These are phyloP conservation scores for Trichonephila clavata DNA, from an alignment of 1,140 invertebrate species.

Conservation along the genomic window DNA sequence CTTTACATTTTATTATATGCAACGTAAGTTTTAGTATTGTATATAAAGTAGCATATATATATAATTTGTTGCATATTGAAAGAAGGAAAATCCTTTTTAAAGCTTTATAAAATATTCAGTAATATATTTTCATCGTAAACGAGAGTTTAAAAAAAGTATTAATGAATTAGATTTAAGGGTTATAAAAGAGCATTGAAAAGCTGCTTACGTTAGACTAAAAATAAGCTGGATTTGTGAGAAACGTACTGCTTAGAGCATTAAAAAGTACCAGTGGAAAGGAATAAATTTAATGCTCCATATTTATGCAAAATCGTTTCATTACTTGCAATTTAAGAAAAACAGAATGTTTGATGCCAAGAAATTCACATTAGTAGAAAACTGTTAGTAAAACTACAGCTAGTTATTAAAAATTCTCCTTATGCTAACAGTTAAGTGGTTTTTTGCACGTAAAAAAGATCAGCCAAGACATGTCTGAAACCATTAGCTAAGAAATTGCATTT, in stretches of 20 bases:
- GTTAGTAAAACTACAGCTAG: not conserved
- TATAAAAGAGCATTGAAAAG: no score
- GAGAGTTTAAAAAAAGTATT: no score
- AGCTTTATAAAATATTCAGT: no score
- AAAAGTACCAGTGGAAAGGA: not conserved
- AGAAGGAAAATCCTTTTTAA: no score
- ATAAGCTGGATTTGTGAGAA: not conserved
- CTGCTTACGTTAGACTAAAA: not conserved
- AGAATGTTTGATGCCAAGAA: constrained; percentile 6
- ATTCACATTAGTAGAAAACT: not conserved
- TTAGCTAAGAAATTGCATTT: constrained; percentile 35
- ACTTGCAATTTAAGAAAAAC: constrained; percentile 9
- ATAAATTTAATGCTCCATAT: not conserved
- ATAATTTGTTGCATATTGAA: no score
- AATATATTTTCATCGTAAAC: no score
- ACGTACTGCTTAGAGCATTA: not conserved
- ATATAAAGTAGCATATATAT: no score
- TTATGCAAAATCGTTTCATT: not conserved
- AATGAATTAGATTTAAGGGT: no score
- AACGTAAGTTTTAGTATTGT: no score
- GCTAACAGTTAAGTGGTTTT: constrained; percentile 14
- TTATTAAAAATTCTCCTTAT: constrained; percentile 39
- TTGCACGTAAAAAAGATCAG: constrained; percentile 4
- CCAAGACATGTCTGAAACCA: constrained; percentile 15
- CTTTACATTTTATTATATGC: no score